Evolutionary conservation across 2,888 invertebrate genomes (phyloP).

Genomic region (Acanthopleura granulata): DNA sequence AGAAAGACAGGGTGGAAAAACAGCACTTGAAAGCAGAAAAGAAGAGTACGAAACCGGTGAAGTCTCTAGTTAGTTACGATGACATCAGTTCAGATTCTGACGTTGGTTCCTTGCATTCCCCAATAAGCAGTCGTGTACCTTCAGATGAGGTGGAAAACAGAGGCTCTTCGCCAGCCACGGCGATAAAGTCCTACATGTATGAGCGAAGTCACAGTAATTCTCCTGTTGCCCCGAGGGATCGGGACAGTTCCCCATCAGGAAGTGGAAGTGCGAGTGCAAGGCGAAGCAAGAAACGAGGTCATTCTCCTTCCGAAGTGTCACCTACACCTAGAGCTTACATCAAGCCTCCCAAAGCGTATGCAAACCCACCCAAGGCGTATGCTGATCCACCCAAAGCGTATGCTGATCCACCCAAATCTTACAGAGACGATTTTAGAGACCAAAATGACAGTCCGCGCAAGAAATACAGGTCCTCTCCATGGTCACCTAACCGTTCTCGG

Average conservation of each 20-base stretch:
- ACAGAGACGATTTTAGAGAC: constrained; percentile 35
- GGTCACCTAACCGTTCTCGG: neutral
- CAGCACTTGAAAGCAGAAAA: constrained; percentile 30
- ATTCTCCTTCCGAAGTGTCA: constrained; percentile 36
- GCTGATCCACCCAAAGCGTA: constrained; percentile 27
- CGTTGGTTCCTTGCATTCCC: constrained; percentile 33
- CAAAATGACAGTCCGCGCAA: constrained; percentile 47
- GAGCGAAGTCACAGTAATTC: constrained; percentile 54
- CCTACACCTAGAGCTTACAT: constrained; percentile 20
- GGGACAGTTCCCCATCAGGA: neutral
- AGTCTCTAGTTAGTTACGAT: constrained; percentile 53
- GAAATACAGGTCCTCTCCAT: constrained; percentile 34
- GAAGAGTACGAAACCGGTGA: constrained; percentile 30
- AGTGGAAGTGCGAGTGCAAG: constrained; percentile 38
- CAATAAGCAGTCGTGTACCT: constrained; percentile 9
- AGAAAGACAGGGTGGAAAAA: constrained; percentile 33
- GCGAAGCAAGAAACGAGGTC: constrained; percentile 45
- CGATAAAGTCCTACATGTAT: constrained; percentile 42
- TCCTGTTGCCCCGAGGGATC: constrained; percentile 35
- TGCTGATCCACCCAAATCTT: constrained; percentile 44
- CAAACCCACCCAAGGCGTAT: constrained; percentile 55
- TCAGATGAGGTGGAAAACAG: neutral
- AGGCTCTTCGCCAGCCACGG: neutral
- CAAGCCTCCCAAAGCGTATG: constrained; percentile 42
- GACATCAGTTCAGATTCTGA: constrained; percentile 62